These are phyloP conservation scores for Crenuchus spilurus DNA, from an alignment of 2,797 vertebrate species.

Conservation along the genomic window DNA sequence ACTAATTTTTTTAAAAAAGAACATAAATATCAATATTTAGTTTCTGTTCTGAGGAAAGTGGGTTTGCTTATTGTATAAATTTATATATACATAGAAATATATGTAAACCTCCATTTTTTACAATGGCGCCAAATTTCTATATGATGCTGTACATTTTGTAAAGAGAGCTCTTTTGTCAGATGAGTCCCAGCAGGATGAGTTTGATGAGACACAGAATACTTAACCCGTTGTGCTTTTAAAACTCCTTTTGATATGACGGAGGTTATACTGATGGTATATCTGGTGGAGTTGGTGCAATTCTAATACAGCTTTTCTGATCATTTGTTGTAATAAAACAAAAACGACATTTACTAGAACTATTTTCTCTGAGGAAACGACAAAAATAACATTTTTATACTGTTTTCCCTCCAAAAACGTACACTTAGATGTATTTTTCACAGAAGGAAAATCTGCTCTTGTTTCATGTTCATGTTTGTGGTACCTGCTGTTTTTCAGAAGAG, in stretches of 20 bases:
- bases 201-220: slow-evolving; percentile 76
- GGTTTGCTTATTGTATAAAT: slow-evolving; percentile 71
- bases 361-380: slow-evolving; percentile 82
- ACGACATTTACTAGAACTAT: slow-evolving; percentile 85
- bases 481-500: slow-evolving; percentile 83
- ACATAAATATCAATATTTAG: slow-evolving; percentile 57
- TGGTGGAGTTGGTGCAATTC: slow-evolving; percentile 88
- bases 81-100: slow-evolving; percentile 75
- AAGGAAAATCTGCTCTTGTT: slow-evolving; percentile 85
- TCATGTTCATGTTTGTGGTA: slow-evolving; percentile 86
- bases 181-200: slow-evolving; percentile 72
- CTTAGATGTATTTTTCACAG: slow-evolving; percentile 98
- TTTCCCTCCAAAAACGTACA: slow-evolving; percentile 81
- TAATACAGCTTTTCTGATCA: slow-evolving; percentile 86
- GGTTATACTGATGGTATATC: slow-evolving; percentile 79
- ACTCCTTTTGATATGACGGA: slow-evolving; percentile 83
- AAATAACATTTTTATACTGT: slow-evolving; percentile 86
- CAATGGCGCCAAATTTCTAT: slow-evolving; percentile 79
- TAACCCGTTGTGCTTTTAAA: slow-evolving; percentile 80
- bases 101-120: slow-evolving; percentile 73
- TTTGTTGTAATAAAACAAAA: slow-evolving; percentile 87
- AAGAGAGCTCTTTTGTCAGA: slow-evolving; percentile 79
- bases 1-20: slow-evolving; percentile 59
- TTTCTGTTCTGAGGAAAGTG: slow-evolving; percentile 65
- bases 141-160: slow-evolving; percentile 89